These are phyloP conservation scores for Macrotis lagotis DNA, from an alignment of 2,113 vertebrate species.

Conservation along the genomic window DNA sequence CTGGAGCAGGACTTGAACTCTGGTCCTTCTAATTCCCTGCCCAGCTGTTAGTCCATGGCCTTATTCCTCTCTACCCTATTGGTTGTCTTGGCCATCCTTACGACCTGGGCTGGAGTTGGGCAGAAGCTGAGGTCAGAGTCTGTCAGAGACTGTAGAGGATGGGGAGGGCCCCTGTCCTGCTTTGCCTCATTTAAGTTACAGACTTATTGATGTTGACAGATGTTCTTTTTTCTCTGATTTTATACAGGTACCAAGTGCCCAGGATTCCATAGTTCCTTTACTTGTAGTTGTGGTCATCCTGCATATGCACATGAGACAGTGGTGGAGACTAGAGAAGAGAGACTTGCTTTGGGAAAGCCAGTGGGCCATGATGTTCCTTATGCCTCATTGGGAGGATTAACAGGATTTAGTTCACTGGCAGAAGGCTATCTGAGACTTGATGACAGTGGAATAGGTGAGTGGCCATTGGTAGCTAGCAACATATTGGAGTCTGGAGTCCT, in stretches of 20 bases:
- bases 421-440: conserved; percentile 91
- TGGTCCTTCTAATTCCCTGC: neutral
- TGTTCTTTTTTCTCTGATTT: conserved; percentile 24
- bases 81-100: neutral
- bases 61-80: neutral
- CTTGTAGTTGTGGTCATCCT: conserved; percentile 91
- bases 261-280: conserved; percentile 90
- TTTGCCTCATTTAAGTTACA: neutral
- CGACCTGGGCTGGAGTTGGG: neutral
- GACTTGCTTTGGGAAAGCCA: conserved; percentile 86
- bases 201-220: neutral
- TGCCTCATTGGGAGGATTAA: conserved; percentile 93
- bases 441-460: conserved; percentile 85
- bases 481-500: too few relatives aligned
- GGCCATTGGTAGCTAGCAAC: neutral
- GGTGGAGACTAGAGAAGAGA: conserved; percentile 91
- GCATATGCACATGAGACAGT: conserved; percentile 87
- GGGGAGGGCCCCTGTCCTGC: neutral
- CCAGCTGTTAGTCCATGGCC: neutral
- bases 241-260: conserved; percentile 88
- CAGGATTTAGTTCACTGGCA: conserved; percentile 91
- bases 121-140: neutral
- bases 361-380: conserved; percentile 90
- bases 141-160: neutral
- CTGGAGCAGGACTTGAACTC: neutral